Base-by-base conservation (phyloP, 2,888 invertebrate species). In the Litoditis marina region DNA sequence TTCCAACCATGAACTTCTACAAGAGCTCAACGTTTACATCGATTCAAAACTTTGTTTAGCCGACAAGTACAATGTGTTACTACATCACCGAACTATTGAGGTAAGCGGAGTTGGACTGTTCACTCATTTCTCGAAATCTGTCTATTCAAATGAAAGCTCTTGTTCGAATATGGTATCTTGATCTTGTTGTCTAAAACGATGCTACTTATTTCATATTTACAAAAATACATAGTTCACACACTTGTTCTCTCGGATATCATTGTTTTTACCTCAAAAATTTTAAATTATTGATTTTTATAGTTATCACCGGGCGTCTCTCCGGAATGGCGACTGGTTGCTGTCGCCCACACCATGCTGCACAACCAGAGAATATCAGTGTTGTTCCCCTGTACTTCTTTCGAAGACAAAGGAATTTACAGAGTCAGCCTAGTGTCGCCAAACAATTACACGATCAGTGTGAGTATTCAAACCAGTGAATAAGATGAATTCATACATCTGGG, bases 371-470 rank as follows among this genome's bases (percentile, higher is more conserved):
- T 68, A 30, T 63, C 65, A 30, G 54, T 70, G 28, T 65, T 65
- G 34, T 74, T 75, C 44, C 72, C 72, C 32, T 75, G 75, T 54
- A 66, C 68, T 34, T 66, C 68, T 53, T 69, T 73, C 51, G 62
- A 68, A 7, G 72, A 71, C 56, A 64, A 69, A 51, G 75, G 75
- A 39, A 63, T 72, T 60, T 75, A 75, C 65, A 64, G 73, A 32
- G 63, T 74, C 56, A 63, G 63, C 65, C 60, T 61, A 56, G 59
- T 59, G 53, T 66, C 68, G 25, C 56, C 65, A 4, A 61, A 60
- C 56, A 69, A 67, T 61, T 67, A 69, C 55, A 63, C 69, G 42
- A 61, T 69, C 47, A 59, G 63, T 61, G 71, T 72, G 47, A 51
- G 71, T 59, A 6, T n/a, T n/a, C n/a, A n/a, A n/a, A n/a, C n/a